A percentile compares a stretch with the other conserved stretches of the same genome.
Evolutionary conservation across 2,113 vertebrate genomes (phyloP).

Genomic region (Puffinus mauretanicus): DNA sequence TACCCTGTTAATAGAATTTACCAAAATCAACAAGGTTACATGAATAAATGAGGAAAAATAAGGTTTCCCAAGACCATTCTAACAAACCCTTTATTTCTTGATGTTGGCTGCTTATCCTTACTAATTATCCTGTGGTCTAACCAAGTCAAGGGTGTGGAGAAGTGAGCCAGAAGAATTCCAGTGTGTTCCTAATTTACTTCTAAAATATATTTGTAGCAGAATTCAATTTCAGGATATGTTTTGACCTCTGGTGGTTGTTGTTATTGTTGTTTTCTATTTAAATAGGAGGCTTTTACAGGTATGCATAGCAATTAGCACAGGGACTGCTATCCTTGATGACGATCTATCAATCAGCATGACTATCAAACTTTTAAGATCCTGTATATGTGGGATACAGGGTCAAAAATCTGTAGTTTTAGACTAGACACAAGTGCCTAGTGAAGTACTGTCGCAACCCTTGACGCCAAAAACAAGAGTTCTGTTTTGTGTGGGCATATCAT

Average conservation of each 20-base stretch:
- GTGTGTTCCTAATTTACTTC: neutral
- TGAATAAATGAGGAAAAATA: neutral
- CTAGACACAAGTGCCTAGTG: neutral
- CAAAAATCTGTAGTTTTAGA: neutral
- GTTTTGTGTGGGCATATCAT: neutral
- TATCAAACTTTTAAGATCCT: neutral
- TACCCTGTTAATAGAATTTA: neutral
- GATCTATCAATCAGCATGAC: neutral
- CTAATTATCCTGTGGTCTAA: neutral
- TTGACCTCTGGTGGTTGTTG: neutral
- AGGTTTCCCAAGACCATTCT: neutral
- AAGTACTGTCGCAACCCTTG: neutral
- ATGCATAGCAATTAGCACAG: neutral
- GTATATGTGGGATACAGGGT: neutral
- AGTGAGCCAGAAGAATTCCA: neutral
- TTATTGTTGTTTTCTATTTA: neutral
- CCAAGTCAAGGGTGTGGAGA: neutral
- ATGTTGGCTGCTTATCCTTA: neutral
- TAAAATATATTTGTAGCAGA: neutral
- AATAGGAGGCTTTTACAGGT: neutral
- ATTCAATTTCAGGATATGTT: neutral
- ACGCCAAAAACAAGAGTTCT: neutral
- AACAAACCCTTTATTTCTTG: neutral
- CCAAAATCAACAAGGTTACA: neutral
- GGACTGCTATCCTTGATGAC: neutral